Conservation (phyloP, 2,113 vertebrate species). For the Rhodinocichla rosea region DNA sequence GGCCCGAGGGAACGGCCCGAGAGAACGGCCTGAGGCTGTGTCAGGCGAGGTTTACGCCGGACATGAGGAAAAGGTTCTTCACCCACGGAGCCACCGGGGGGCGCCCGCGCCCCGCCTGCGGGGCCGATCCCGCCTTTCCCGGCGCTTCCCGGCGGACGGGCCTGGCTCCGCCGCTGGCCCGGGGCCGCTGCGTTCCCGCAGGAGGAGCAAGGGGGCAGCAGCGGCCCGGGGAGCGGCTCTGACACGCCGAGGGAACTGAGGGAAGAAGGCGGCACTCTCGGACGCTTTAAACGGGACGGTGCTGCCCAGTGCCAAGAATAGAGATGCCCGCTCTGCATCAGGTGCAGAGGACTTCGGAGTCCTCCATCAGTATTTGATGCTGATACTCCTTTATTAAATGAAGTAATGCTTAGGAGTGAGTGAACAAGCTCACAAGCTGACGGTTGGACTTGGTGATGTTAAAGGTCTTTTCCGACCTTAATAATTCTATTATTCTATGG, state of each 20-base stretch:
- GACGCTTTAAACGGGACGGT: accelerated
- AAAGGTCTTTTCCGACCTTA: background rate
- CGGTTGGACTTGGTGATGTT: background rate
- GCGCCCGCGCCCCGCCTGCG: background rate
- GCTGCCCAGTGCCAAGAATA: background rate
- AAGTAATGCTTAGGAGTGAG: background rate
- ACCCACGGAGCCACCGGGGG: background rate
- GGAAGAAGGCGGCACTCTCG: accelerated
- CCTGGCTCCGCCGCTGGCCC: accelerated
- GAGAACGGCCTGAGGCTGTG: too few relatives aligned
- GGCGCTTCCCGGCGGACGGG: accelerated
- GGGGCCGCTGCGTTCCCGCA: accelerated
- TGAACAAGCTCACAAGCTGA: background rate
- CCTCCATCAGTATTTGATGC: too few relatives aligned
- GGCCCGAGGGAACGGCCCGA: too few relatives aligned
- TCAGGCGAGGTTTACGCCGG: background rate
- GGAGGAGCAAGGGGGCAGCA: background rate
- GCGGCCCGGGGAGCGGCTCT: too few relatives aligned
- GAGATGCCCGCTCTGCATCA: too few relatives aligned
- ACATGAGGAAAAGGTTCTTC: background rate
- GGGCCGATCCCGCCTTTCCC: background rate
- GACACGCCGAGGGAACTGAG: accelerated
- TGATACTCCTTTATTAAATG: background rate
- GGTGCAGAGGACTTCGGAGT: background rate
- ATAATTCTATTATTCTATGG: background rate